Base-by-base conservation (phyloP, 2,888 invertebrate genomes). In the Ophion costatus region DNA sequence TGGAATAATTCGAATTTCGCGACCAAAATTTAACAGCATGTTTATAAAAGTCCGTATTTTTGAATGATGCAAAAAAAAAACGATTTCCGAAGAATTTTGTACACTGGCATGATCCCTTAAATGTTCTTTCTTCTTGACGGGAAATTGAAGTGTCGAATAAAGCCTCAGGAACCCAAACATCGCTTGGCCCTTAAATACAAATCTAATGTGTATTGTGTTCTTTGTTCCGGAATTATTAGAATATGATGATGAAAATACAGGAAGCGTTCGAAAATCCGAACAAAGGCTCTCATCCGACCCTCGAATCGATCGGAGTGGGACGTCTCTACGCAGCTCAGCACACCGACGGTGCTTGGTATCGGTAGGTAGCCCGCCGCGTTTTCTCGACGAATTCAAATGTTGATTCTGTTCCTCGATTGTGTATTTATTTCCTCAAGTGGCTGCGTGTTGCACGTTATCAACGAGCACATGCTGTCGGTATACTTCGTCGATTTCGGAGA, bases 291-390 rank as follows among this genome's bases (percentile, higher is more conserved):
- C 95, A 91, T 92, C 95, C 91, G 88, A 94, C 92, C 59, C 75
- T 29, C 90, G 91, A 88, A 91, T 94, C 88, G 2, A 61, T 96
- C 88, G 90, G 92, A 80, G 93, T 94, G 80, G 97, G 97, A 0
- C 95, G 95, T 90, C 95, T 96, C 45, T 97, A 96, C 92, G 96
- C 97, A 0, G 96, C 96, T 0, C 95, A 95, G 89, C 95, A 96
- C 90, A 94, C 92, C 66, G 96, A 97, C 90, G 94, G 95, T 2
- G 94, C 94, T 33, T 97, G 97, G 96, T 97, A 97, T 93, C 95
- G 97, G 97, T 97, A 93, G 91, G 94, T 63, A 51, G 11, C 11
- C n/a, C 45, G 17, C 45, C 51, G 4, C 51, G 51, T 17, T 51
- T 17, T 17, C 5, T 17, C 51, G 51, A 51, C 51, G n/a, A 51